Evolutionary conservation across 1,140 invertebrate genomes (phyloP), one percentile per base, ranked within the genome.

Genomic region (Hirudo medicinalis): DNA sequence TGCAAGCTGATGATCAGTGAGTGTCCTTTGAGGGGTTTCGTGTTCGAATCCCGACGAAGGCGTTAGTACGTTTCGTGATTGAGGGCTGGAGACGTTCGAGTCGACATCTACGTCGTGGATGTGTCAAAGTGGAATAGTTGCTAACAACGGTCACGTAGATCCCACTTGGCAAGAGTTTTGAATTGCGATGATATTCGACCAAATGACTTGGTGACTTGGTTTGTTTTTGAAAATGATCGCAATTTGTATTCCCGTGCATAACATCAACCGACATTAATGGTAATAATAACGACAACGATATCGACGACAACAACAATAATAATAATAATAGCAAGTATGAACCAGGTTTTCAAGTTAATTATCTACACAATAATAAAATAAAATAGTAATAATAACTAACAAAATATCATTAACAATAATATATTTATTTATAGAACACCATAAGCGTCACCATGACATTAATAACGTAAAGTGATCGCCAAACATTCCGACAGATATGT

Each of bases 1-100:
- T 93, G 91, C 80, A 87, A 87, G 74, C 82, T 94, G 22, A 92
- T 94, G 90, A 91, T 94, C 77, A 87, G 90, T 90, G 84, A 83
- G 82, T 49, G 43, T 80, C 69, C 55, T 17, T 67, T 43, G 55
- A 36, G 32, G 2, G 32, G 13, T 49, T 49, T 49, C 0, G 43
- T 11, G 43, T 49, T 49, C 40, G 40, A 40, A 40, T 40, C 43
- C 13, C 11, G 13, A 49, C 13, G 1, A 49, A 49, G 43, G 0
- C 13, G 11, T 36, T 36, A 6, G 32, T 36, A 36, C 6, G 32
- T 6, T 36, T 36, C 32, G 6, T 36, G 32, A 36, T 36, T 36
- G 32, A 3, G 2, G 32, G 32, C 43, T 49, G 43, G 15, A 15
- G 20, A 13, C 2, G 0, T 63, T 5, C 17, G 29, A 22, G 8